Conservation (phyloP, 1,140 invertebrate species). For the Nasonia longicornis region DNA sequence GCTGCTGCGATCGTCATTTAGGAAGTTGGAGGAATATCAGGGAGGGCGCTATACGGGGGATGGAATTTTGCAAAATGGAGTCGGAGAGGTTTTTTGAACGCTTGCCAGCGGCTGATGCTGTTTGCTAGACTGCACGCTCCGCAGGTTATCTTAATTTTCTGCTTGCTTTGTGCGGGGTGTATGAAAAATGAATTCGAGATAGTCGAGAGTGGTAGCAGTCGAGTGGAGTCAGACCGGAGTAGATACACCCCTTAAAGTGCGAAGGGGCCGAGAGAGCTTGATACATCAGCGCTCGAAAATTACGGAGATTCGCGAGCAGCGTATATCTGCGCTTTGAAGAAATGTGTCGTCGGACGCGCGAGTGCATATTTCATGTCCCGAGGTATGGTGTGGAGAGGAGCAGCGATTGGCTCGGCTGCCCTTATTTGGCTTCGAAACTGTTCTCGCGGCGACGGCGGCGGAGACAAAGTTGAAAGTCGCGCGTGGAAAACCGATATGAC, state of each 20-base stretch:
- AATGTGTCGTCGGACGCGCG: too few species aligned
- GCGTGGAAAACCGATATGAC: background rate
- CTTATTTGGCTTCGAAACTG: background rate
- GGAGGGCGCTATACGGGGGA: too few species aligned
- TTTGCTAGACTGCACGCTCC: background rate
- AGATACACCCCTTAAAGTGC: too few species aligned
- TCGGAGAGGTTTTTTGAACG: background rate
- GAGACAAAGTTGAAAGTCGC: background rate
- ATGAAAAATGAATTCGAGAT: background rate
- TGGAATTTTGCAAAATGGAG: background rate
- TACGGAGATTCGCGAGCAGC: too few species aligned
- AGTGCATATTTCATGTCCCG: too few species aligned
- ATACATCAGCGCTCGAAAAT: too few species aligned
- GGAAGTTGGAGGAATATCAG: background rate
- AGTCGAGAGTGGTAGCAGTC: background rate
- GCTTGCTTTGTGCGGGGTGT: background rate
- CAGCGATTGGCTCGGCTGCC: background rate
- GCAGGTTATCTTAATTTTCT: background rate
- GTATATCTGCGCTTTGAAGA: too few species aligned
- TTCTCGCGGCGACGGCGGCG: background rate
- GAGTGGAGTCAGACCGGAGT: background rate
- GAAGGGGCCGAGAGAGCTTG: too few species aligned
- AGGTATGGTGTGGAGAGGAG: too few species aligned
- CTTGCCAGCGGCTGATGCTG: background rate
- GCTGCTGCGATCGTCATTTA: background rate